A percentile compares a stretch with the other conserved stretches of the same genome.
These are phyloP conservation scores for Brachionus calyciflorus DNA, from an alignment of 1,140 invertebrate genomes.

Conservation along the genomic window DNA sequence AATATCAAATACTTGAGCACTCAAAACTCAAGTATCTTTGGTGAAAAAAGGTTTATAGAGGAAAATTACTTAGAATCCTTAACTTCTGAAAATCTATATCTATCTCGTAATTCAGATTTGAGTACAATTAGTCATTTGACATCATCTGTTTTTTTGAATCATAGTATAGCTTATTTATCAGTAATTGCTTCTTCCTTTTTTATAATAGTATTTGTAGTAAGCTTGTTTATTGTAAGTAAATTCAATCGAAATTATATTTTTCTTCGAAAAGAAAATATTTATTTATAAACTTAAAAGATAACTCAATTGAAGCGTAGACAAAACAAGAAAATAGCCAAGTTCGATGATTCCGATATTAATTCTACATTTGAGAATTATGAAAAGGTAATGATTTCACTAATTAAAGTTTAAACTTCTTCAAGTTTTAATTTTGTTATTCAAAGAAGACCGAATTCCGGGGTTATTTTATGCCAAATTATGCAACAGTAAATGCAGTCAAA, in stretches of 20 bases:
- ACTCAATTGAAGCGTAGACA: constrained; percentile 14
- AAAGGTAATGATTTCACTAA: background rate
- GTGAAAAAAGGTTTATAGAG: constrained; percentile 3
- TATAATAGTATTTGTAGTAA: constrained; percentile 26
- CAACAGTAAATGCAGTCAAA: constrained; percentile 10
- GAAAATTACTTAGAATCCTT: constrained; percentile 28
- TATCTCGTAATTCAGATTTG: constrained; percentile 31
- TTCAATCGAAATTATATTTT: too few relatives aligned
- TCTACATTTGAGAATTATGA: constrained; percentile 22
- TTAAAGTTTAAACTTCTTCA: background rate
- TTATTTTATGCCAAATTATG: constrained; percentile 43
- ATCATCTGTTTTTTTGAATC: constrained; percentile 32
- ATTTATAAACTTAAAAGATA: background rate
- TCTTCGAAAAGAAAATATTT: too few relatives aligned
- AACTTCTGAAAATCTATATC: constrained; percentile 8
- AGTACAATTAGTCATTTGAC: constrained; percentile 12
- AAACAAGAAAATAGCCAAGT: constrained; percentile 18
- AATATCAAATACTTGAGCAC: background rate
- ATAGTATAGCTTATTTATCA: constrained; percentile 26
- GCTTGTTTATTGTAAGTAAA: constrained; percentile 24
- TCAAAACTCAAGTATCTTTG: background rate
- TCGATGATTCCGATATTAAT: constrained; percentile 11
- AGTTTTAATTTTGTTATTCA: background rate
- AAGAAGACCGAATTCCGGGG: constrained; percentile 24
- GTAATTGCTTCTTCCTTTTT: constrained; percentile 23